phyloP scores from a whole-genome alignment of 1,140 invertebrate genomes.

The Tachypleus tridentatus region DNA sequence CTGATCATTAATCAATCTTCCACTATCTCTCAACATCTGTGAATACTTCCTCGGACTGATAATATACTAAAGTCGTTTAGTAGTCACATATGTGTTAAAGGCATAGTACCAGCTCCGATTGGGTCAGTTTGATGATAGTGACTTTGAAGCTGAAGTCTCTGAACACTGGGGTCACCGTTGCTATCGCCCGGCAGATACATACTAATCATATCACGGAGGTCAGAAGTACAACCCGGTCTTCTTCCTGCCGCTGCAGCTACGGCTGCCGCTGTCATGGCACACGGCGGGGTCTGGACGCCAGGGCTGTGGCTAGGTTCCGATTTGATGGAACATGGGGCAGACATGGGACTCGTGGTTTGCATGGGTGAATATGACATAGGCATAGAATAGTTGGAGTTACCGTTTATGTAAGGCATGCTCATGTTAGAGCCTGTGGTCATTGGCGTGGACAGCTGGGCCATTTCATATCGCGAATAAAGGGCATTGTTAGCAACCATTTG shows the following conservation, averaged over 20 bases:
- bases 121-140: conserved; percentile 36
- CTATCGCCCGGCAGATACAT: conserved; percentile 57
- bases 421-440: conserved; percentile 37
- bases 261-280: conserved; percentile 26
- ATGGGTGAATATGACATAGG: conserved; percentile 41
- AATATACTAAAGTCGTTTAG: no score
- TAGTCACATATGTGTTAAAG: conserved; percentile 60
- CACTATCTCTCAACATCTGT: no score
- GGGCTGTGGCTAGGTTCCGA: conserved; percentile 60
- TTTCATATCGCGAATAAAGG: conserved; percentile 27
- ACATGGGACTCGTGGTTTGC: conserved; percentile 47
- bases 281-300: conserved; percentile 19
- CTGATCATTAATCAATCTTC: no score
- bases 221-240: conserved; percentile 34
- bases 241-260: conserved; percentile 33
- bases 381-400: conserved; percentile 45
- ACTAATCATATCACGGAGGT: conserved; percentile 60
- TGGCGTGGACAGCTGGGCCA: conserved; percentile 34
- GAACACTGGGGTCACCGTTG: conserved; percentile 21
- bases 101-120: conserved; percentile 45
- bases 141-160: conserved; percentile 35
- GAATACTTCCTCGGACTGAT: no score
- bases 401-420: conserved; percentile 65
- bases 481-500: conserved; percentile 15
- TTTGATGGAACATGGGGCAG: conserved; percentile 48